These are phyloP conservation scores for Hylaeus anthracinus DNA, from an alignment of 1,140 invertebrate species.

Conservation along the genomic window DNA sequence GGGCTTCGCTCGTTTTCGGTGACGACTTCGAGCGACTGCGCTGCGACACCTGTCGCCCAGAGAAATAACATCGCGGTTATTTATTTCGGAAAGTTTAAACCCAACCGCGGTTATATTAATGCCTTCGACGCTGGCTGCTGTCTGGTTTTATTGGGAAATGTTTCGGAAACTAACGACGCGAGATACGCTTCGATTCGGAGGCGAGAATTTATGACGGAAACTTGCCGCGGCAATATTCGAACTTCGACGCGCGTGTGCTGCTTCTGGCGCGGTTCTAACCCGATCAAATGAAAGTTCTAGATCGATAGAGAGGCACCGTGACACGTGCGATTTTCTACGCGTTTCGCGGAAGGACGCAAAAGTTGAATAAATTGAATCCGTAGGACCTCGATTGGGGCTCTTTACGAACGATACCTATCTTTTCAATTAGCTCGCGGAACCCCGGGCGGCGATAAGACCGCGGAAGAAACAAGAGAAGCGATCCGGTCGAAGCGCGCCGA, in stretches of 20 bases:
- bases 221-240: background rate
- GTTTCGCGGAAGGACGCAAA: too few relatives aligned
- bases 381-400: too few relatives aligned
- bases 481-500: background rate
- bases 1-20: conserved; percentile 47
- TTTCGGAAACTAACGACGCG: background rate
- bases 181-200: background rate
- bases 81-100: conserved; percentile 23
- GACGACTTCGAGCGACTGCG: conserved; percentile 60
- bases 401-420: too few relatives aligned
- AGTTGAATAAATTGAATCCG: too few relatives aligned
- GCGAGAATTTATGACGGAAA: background rate
- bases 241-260: background rate
- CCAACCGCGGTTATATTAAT: background rate
- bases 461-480: background rate
- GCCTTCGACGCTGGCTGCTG: background rate
- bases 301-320: too few relatives aligned
- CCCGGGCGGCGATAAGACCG: too few relatives aligned
- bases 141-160: background rate
- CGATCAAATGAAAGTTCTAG: too few relatives aligned
- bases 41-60: conserved; percentile 40
- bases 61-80: background rate
- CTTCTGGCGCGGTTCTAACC: too few relatives aligned
- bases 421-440: too few relatives aligned
- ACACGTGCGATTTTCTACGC: too few relatives aligned